These are phyloP conservation scores for Rhodinocichla rosea DNA, from an alignment of 2,113 vertebrate species.

Conservation along the genomic window DNA sequence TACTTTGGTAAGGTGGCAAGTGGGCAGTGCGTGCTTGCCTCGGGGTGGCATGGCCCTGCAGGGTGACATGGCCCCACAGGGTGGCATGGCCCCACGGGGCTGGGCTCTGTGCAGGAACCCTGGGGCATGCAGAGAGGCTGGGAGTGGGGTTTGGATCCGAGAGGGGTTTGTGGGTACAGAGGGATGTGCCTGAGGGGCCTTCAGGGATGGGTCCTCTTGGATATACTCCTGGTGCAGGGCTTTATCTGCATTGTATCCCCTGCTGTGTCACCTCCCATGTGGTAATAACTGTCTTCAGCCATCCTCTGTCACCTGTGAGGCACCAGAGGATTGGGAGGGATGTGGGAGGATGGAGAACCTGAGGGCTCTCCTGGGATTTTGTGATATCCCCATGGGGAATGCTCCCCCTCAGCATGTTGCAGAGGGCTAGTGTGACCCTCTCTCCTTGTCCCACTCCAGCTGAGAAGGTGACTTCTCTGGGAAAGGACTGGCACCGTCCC, in stretches of 20 bases:
- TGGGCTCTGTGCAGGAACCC: background rate
- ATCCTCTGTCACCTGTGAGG: background rate
- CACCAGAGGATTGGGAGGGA: background rate
- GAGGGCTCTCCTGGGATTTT: background rate
- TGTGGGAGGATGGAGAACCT: background rate
- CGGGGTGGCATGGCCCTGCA: fast-evolving
- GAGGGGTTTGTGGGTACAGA: background rate
- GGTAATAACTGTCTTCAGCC: background rate
- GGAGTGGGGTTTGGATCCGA: background rate
- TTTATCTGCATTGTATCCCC: background rate
- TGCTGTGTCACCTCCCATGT: background rate
- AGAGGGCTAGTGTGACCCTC: background rate
- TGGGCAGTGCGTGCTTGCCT: fast-evolving
- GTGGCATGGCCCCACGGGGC: background rate
- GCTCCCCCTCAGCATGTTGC: background rate
- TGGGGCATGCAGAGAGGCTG: background rate
- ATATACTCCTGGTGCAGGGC: background rate
- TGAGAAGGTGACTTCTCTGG: conserved; percentile 97
- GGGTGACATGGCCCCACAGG: background rate
- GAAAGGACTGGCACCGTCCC: conserved; percentile 97
- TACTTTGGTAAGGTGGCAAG: conserved; percentile 86
- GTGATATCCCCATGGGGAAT: fast-evolving
- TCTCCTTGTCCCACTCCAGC: conserved; percentile 69
- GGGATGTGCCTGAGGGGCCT: background rate
- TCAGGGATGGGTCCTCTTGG: background rate